Percentiles rank a stretch among this genome's conserved stretches.
These are phyloP conservation scores for Hemistola chrysoprasaria DNA, from an alignment of 2,888 invertebrate species.

Conservation along the genomic window DNA sequence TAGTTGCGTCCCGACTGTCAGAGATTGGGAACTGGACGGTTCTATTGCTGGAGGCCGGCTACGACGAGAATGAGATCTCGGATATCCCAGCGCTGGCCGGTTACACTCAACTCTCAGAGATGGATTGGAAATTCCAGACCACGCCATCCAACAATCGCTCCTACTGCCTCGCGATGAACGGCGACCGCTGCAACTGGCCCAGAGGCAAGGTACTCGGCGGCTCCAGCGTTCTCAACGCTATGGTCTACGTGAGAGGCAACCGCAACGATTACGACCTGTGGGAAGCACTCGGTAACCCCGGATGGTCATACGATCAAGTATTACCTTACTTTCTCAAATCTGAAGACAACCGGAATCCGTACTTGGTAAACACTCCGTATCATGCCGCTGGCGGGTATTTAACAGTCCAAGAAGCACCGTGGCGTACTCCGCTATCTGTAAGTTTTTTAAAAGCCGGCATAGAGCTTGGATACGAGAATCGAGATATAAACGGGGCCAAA, in stretches of 20 bases:
- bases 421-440: constrained; percentile 91
- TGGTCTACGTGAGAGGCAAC: constrained; percentile 96
- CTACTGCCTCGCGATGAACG: constrained; percentile 94
- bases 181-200: constrained; percentile 95
- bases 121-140: constrained; percentile 97
- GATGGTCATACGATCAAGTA: constrained; percentile 93
- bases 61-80: constrained; percentile 93
- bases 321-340: constrained; percentile 93
- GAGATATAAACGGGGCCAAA: constrained; percentile 91
- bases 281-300: constrained; percentile 91
- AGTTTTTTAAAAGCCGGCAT: constrained; percentile 91
- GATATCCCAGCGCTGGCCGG: constrained; percentile 93
- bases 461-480: constrained; percentile 90
- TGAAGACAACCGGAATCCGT: constrained; percentile 94
- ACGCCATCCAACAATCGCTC: constrained; percentile 88
- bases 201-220: constrained; percentile 96
- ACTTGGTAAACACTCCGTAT: constrained; percentile 87
- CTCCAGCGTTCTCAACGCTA: constrained; percentile 93
- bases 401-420: constrained; percentile 92
- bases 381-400: constrained; percentile 90
- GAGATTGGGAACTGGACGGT: constrained; percentile 92
- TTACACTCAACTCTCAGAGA: constrained; percentile 91
- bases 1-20: constrained; percentile 91
- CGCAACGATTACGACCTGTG: constrained; percentile 93
- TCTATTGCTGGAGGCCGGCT: constrained; percentile 92